phyloP scores from a whole-genome alignment of 2,113 vertebrate species.

The Gasterosteus nipponicus region DNA sequence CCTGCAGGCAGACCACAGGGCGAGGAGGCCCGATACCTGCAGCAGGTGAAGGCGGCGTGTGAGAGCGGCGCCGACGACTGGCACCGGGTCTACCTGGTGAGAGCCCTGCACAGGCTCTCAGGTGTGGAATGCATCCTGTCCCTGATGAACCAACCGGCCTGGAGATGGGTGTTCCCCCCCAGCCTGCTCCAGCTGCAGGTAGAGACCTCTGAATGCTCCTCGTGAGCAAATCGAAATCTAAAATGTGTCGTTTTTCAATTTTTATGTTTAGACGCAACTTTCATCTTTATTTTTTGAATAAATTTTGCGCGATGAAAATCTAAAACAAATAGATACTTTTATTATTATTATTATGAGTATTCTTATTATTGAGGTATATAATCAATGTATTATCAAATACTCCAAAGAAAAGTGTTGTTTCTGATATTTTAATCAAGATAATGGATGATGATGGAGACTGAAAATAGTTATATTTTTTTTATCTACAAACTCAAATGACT shows the following conservation, averaged over 20 bases:
- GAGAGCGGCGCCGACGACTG: slow-evolving; percentile 72
- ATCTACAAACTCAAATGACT: no score
- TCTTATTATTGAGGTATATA: no score
- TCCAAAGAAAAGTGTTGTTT: no score
- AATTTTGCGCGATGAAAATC: background rate
- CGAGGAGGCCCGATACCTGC: slow-evolving; percentile 48
- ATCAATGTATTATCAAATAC: no score
- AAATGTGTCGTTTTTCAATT: no score
- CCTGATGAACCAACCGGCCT: slow-evolving; percentile 59
- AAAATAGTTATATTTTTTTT: no score
- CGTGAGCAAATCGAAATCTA: no score
- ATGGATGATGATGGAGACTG: no score
- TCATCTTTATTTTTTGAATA: background rate
- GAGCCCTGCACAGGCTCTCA: slow-evolving; percentile 62
- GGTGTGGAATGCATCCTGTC: slow-evolving; percentile 65
- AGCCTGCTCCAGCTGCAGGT: slow-evolving; percentile 75
- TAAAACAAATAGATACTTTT: no score
- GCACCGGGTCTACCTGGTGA: slow-evolving; percentile 78
- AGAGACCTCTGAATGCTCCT: background rate
- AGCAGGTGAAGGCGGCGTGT: slow-evolving; percentile 70
- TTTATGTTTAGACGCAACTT: no score
- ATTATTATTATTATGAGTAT: no score
- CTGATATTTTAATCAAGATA: no score
- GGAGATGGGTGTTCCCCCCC: slow-evolving; percentile 75
- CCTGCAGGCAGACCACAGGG: slow-evolving; percentile 11